Base-by-base conservation (phyloP, 1,140 invertebrate genomes). In the Drosophila suzukii region DNA sequence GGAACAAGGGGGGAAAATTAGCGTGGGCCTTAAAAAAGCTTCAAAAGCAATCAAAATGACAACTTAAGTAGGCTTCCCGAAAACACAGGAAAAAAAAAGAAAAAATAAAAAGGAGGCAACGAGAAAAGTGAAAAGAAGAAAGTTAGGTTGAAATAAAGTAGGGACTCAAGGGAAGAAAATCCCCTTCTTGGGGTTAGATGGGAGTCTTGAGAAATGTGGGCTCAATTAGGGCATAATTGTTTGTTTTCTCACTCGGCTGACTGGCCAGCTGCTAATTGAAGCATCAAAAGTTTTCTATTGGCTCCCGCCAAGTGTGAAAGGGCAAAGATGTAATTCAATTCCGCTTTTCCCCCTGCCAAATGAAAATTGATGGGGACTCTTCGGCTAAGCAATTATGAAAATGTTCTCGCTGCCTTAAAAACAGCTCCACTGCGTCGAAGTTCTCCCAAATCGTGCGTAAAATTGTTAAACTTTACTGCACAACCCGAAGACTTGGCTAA, bases 1-100 rank as follows among this genome's bases (percentile, higher is more conserved):
- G 44, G 32, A 8, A 30, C 20, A 47, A 13, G 47, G 30, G 32
- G 36, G 65, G 67, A 88, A 88, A 84, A 84, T 83, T 89, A 88
- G 81, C 85, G 78, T 78, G 54, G 78, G 78, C 82, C 68, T 58
- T 86, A 72, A 74, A 76, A 75, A 83, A 83, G 81, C 81, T 84
- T 84, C 84, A 89, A 89, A 89, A 89, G 84, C 81, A 89, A 89
- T 89, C 84, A 89, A 85, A 81, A 84, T 89, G 85, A 89, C 84
- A 89, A 89, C 77, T 89, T 89, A 89, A 89, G 84, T 84, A 89
- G 85, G 84, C 79, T 86, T 86, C 83, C 43, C 68, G 49, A 43
- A 57, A 79, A 67, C 72, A 57, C 57, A 59, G 51, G 30, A 32
- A 49, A 50, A 58, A 27, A 38, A 54, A 50, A 58, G 17, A 38